Base-by-base conservation (phyloP, 2,888 invertebrate genomes). In the Leptarthrus brevirostris region DNA sequence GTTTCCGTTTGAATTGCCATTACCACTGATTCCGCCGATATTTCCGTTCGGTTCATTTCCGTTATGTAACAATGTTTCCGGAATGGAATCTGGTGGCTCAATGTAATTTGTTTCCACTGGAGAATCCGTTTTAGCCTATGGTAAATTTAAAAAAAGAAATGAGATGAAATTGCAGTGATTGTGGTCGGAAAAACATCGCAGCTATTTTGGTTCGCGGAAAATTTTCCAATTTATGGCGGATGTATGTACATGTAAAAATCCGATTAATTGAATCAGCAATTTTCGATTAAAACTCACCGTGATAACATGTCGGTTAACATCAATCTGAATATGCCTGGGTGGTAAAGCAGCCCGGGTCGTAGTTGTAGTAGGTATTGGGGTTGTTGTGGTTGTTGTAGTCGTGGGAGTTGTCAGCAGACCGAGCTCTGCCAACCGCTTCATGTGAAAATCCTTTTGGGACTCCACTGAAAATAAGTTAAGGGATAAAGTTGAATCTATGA, bases 361-460 rank as follows among this genome's bases (percentile, higher is more conserved):
- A 10, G 79, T 79, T 8, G 81, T 80, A 14, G 20, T 85, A 0
- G 86, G 80, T 80, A 66, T 86, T 83, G 84, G 88, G 82, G 79
- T 87, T 82, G 86, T 88, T 82, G 86, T 88, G 79, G 84, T 83
- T 0, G 83, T 83, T 3, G 84, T 83, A 5, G 86, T 83, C 49
- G 86, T 83, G 6, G 86, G 86, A 14, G 87, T 87, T 24, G 86
- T 86, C 47, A 86, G 81, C 78, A 86, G 84, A 53, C 86, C 86
- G 77, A 86, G 81, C 81, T 87, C 87, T 26, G 87, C 86, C 74
- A 86, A 83, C 77, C 86, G 87, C 79, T 86, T 88, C 82, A 89
- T 87, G 82, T 95, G 95, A 83, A 92, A 95, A 85, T 95, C 94
- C 83, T 93, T 93, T 85, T 95, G 95, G 12, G 94, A 92, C 85